Conservation (phyloP, 2,113 vertebrate species). For the Corythoichthys intestinalis region DNA sequence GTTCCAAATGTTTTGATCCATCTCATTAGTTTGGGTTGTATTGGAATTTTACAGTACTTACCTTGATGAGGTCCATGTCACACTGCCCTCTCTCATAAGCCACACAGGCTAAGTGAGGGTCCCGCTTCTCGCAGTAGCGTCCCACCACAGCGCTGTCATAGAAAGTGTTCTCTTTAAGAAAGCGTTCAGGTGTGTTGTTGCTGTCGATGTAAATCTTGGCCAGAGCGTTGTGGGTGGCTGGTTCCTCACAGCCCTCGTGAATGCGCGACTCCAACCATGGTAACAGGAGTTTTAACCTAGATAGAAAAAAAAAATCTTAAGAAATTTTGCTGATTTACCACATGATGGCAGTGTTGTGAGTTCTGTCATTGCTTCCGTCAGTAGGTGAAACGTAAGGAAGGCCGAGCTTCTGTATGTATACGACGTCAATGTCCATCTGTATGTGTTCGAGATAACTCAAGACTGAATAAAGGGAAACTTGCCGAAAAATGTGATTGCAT, state of each 20-base stretch:
- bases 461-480: too few species aligned
- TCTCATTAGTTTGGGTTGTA: neutral
- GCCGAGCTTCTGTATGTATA: too few species aligned
- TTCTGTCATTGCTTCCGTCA: fast-evolving
- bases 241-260: conserved; percentile 88
- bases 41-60: conserved; percentile 29
- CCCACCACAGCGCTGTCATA: conserved; percentile 87
- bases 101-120: conserved; percentile 87
- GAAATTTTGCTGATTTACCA: neutral
- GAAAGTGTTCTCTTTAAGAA: conserved; percentile 85
- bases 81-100: conserved; percentile 88
- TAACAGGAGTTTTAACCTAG: conserved; percentile 84
- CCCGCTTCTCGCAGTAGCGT: conserved; percentile 87
- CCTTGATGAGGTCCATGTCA: conserved; percentile 90
- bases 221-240: conserved; percentile 86
- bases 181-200: conserved; percentile 86
- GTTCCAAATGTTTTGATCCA: neutral
- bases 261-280: conserved; percentile 88
- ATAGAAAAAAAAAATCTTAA: neutral
- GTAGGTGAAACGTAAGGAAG: too few species aligned
- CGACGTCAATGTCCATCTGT: too few species aligned
- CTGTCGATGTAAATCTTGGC: conserved; percentile 94
- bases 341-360: conserved; percentile 30
- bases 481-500: too few species aligned
- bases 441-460: too few species aligned